Base-by-base conservation (phyloP, 2,113 vertebrate genomes). In the Lampris megalopsis region DNA sequence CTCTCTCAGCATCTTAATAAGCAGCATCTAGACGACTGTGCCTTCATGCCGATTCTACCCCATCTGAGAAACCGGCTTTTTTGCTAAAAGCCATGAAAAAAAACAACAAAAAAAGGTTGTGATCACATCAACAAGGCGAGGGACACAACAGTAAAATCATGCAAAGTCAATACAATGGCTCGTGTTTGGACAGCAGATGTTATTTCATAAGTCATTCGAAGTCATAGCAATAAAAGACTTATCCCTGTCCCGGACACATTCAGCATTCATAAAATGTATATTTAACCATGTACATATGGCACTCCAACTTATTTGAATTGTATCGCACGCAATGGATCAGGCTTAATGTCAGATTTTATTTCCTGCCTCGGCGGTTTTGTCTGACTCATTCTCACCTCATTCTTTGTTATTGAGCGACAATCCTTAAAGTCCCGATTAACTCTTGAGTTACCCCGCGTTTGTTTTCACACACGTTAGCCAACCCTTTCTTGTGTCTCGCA, bases 361-460 rank as follows among this genome's bases (percentile, higher is more conserved):
- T 73, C 68, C 64, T 47, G n/a, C 56, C 43, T 65, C 53, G 7
- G 3, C 63, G 45, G 57, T n/a, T 47, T 64, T 49, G 38, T 65
- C 57, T 79, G 81, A 77, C 70, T 82, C 73, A 82, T 82, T 70
- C 49, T 63, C 71, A 78, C 66, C 74, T 76, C 63, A 11, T 41
- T 68, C 45, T 74, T 71, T 75, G 81, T 71, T 74, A 75, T 71
- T 40, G 50, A 77, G 59, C 63, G 41, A 38, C 74, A 58, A 58
- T 56, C 48, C 35, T 45, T 11, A 37, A 69, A 42, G 54, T 45
- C 64, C 77, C n/a, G 9, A 63, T 69, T 60, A 73, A 68, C 62
- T 68, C 62, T 47, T 61, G 37, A 53, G 53, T 67, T 24, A 24
- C 24, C 24, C 24, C 24, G 24, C 57, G 45, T 50, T 77, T 75